A percentile compares a stretch with the other conserved stretches of the same genome.
Evolutionary conservation across 2,113 vertebrate species (phyloP).

Genomic region (Ploceus nigricollis): DNA sequence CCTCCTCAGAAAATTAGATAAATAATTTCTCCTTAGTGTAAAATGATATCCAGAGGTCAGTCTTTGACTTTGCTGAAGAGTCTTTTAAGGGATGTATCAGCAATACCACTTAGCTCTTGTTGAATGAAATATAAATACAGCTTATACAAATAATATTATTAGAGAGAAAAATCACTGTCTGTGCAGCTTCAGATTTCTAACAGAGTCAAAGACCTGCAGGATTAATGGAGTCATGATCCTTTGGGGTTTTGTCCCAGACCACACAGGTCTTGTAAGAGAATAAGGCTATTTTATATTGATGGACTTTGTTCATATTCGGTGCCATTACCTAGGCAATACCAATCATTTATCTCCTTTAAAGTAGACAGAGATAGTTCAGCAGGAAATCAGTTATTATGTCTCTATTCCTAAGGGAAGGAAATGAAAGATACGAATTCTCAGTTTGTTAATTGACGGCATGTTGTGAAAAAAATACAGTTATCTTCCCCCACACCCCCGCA

Average conservation of each 20-base stretch:
- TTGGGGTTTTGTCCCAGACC: constrained; percentile 16
- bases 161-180: constrained; percentile 3
- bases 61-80: constrained; percentile 11
- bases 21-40: background rate
- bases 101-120: constrained; percentile 34
- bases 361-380: constrained; percentile 42
- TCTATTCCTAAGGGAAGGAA: constrained; percentile 36
- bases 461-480: background rate
- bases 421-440: background rate
- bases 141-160: constrained; percentile 54
- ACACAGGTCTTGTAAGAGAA: constrained; percentile 35
- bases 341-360: constrained; percentile 56
- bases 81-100: background rate
- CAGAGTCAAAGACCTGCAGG: background rate
- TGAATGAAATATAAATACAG: constrained; percentile 43
- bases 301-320: constrained; percentile 28
- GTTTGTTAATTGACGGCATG: constrained; percentile 24
- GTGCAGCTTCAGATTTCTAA: constrained; percentile 18
- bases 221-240: constrained; percentile 39
- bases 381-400: constrained; percentile 52
- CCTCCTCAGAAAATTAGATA: background rate
- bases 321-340: constrained; percentile 37
- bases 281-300: constrained; percentile 36
- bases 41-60: constrained; percentile 36
- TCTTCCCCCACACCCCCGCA: background rate